These are phyloP conservation scores for Coleophora deauratella DNA, from an alignment of 2,888 invertebrate species.

Conservation along the genomic window DNA sequence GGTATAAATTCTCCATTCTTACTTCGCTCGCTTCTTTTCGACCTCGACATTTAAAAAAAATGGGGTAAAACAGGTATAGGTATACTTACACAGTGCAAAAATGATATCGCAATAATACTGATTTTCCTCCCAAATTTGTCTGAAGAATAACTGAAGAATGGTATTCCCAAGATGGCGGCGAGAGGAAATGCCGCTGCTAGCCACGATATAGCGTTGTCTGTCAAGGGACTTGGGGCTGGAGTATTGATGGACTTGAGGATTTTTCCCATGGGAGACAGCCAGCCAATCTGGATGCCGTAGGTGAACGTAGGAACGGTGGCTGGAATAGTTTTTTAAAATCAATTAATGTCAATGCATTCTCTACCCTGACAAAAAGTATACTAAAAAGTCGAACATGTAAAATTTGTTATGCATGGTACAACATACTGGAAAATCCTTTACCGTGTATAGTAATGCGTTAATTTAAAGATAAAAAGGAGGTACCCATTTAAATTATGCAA, in stretches of 20 bases:
- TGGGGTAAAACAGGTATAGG: too few species aligned
- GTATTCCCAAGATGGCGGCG: conserved; percentile 63
- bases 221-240: conserved; percentile 41
- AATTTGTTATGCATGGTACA: too few species aligned
- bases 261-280: conserved; percentile 65
- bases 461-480: too few species aligned
- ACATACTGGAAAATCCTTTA: too few species aligned
- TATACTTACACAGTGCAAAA: conserved; percentile 64
- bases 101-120: conserved; percentile 59
- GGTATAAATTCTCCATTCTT: too few species aligned
- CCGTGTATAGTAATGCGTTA: too few species aligned
- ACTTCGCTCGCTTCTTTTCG: too few species aligned
- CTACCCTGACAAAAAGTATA: too few species aligned
- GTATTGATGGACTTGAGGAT: conserved; percentile 40
- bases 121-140: conserved; percentile 62
- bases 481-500: too few species aligned
- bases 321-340: conserved; percentile 26
- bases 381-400: too few species aligned
- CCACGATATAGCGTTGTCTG: conserved; percentile 53
- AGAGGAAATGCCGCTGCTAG: conserved; percentile 67
- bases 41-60: too few species aligned
- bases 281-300: conserved; percentile 66
- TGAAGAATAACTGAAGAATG: conserved; percentile 61
- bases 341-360: too few species aligned
- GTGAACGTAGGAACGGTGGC: conserved; percentile 66